Evolutionary conservation across 2,797 vertebrate species (phyloP).

Genomic region (Melanotaenia trifasciata): DNA sequence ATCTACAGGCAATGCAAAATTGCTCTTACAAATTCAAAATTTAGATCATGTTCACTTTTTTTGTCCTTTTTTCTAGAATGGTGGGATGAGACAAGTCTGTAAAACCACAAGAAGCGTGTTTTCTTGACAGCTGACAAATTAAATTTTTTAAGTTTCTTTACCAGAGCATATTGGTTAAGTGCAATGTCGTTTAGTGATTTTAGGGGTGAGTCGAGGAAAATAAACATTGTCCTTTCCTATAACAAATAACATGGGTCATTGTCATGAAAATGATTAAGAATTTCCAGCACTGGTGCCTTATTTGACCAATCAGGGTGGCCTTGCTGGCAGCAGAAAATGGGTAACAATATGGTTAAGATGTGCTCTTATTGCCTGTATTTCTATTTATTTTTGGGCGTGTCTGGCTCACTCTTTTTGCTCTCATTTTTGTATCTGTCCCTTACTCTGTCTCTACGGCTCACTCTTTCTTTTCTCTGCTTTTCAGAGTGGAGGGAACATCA

Average conservation of each 20-base stretch:
- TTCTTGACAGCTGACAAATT: slow-evolving; percentile 40
- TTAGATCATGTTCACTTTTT: slow-evolving; percentile 17
- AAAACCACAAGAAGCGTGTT: slow-evolving; percentile 21
- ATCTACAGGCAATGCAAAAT: background rate
- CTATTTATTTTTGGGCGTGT: slow-evolving; percentile 55
- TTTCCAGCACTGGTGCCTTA: slow-evolving; percentile 31
- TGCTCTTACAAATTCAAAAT: slow-evolving; percentile 1
- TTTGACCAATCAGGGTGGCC: slow-evolving; percentile 53
- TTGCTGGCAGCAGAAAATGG: slow-evolving; percentile 35
- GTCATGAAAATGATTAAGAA: slow-evolving; percentile 54
- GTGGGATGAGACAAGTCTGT: background rate
- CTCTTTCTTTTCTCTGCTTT: slow-evolving; percentile 66
- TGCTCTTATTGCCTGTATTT: slow-evolving; percentile 58
- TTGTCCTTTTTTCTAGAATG: too few species aligned
- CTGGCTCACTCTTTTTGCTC: slow-evolving; percentile 56
- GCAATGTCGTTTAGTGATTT: slow-evolving; percentile 49
- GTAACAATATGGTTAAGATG: slow-evolving; percentile 53
- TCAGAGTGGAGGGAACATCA: slow-evolving; percentile 76
- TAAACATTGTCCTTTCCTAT: slow-evolving; percentile 53
- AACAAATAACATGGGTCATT: slow-evolving; percentile 44
- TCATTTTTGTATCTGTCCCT: slow-evolving; percentile 54
- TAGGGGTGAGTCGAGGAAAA: slow-evolving; percentile 32
- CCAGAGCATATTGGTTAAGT: slow-evolving; percentile 46
- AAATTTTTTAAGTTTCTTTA: slow-evolving; percentile 22
- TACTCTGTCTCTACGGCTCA: slow-evolving; percentile 53